A percentile compares a stretch with the other conserved stretches of the same genome.
Evolutionary conservation across 2,888 invertebrate species (phyloP).

Genomic region (Andrena flavipes): DNA sequence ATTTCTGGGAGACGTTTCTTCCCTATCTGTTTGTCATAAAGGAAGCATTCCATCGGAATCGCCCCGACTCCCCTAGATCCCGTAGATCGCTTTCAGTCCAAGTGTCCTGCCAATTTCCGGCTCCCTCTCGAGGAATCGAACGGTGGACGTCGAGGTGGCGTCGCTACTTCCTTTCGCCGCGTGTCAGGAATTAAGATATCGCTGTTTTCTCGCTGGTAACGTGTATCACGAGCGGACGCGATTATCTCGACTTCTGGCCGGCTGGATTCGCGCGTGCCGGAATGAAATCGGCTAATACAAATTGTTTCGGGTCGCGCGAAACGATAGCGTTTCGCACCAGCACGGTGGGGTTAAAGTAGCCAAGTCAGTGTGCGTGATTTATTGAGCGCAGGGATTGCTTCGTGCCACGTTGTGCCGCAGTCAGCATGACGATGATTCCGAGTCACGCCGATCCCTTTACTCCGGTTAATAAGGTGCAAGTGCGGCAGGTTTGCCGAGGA

Average conservation of each 20-base stretch:
- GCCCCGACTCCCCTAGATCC: background rate
- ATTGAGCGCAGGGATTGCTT: slow-evolving; percentile 55
- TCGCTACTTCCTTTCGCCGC: background rate
- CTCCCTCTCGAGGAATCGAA: background rate
- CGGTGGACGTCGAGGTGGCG: background rate
- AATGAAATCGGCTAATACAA: slow-evolving; percentile 58
- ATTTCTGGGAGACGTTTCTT: slow-evolving; percentile 41
- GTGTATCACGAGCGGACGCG: background rate
- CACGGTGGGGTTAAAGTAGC: slow-evolving; percentile 59
- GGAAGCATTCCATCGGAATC: slow-evolving; percentile 7
- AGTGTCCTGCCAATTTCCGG: slow-evolving; percentile 25
- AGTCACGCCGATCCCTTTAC: slow-evolving; percentile 54
- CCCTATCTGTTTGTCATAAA: slow-evolving; percentile 44
- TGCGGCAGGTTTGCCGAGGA: slow-evolving; percentile 27
- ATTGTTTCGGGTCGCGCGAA: slow-evolving; percentile 63
- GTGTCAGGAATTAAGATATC: slow-evolving; percentile 4
- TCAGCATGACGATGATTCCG: slow-evolving; percentile 68
- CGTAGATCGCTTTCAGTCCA: background rate
- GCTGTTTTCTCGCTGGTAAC: slow-evolving; percentile 4
- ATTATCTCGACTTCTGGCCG: slow-evolving; percentile 37
- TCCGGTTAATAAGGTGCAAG: slow-evolving; percentile 47
- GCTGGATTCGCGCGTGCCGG: slow-evolving; percentile 30
- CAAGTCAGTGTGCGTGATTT: slow-evolving; percentile 70
- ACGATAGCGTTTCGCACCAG: slow-evolving; percentile 45
- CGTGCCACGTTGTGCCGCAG: slow-evolving; percentile 49